A percentile compares a stretch with the other conserved stretches of the same genome.
phyloP scores from a whole-genome alignment of 2,113 vertebrate species.

The Pelodiscus sinensis region DNA sequence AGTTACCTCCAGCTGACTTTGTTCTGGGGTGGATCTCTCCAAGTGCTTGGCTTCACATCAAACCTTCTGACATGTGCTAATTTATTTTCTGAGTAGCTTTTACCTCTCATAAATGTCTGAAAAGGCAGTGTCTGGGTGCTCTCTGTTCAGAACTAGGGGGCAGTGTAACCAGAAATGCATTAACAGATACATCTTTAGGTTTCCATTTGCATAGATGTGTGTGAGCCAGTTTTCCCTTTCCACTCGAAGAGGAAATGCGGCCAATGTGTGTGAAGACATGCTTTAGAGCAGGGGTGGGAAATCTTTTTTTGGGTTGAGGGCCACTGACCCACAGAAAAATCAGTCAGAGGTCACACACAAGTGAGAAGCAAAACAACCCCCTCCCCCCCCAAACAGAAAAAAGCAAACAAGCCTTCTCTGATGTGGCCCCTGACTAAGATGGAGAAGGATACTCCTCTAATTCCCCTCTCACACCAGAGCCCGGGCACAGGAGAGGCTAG shows the following conservation, averaged over 20 bases:
- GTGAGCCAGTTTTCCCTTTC: constrained; percentile 26
- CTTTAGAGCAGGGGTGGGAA: neutral
- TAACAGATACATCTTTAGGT: neutral
- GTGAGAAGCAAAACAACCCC: too few species aligned
- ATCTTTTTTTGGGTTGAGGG: too few species aligned
- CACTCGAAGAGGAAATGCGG: constrained; percentile 29
- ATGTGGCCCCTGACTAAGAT: too few species aligned
- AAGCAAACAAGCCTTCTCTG: too few species aligned
- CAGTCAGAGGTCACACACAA: too few species aligned
- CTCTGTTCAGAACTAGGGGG: neutral
- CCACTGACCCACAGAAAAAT: too few species aligned
- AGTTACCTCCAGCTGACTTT: constrained; percentile 14
- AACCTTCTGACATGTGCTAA: neutral
- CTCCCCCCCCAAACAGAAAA: too few species aligned
- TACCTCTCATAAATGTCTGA: neutral
- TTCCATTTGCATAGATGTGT: neutral
- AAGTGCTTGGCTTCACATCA: neutral
- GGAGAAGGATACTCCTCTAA: too few species aligned
- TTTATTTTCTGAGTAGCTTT: neutral
- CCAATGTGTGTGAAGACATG: neutral
- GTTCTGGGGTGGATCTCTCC: neutral
- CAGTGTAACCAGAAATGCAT: neutral
- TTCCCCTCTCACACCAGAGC: too few species aligned
- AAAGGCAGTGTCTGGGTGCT: neutral
- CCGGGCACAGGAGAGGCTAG: too few species aligned